Evolutionary conservation across 2,888 invertebrate species (phyloP), one percentile per base, ranked within the genome.

Genomic region (Sesia bembeciformis): DNA sequence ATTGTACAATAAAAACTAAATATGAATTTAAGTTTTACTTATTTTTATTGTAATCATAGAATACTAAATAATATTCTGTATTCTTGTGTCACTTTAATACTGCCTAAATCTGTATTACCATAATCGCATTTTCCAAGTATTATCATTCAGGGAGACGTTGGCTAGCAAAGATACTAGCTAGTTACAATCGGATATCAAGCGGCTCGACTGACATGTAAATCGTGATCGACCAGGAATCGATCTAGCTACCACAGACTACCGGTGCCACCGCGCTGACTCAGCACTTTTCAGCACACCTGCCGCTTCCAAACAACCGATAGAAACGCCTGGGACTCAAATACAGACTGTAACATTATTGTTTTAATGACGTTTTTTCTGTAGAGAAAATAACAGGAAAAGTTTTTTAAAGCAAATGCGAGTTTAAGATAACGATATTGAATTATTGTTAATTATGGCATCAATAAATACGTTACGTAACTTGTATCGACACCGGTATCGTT

Each of bases 161-260:
- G 85, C 85, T 82, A 63, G 81, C 78, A 64, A 62, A 58, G 68
- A 50, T 50, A 50, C 38, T 64, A 67, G 64, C 62, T 68, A 69
- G 55, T 60, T 62, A 75, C 79, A 83, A 84, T 83, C 84, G 82
- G 81, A 82, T 85, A 86, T 85, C 84, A 84, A 84, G 85, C 87
- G 86, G 88, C 65, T 79, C 77, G 69, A 76, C 79, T 87, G 88
- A 88, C 88, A 87, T 87, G 84, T 86, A 88, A 87, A 88, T 89
- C 85, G 86, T 88, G 88, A 86, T 85, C 81, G 75, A 73, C 72
- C 74, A 71, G 76, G 65, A 77, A 67, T 77, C 79, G 70, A 81
- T 81, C 78, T 74, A 70, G 89, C 89, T 89, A 88, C 88, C 76
- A 81, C 68, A 68, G 67, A 85, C 88, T 88, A 88, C 88, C 81